These are phyloP conservation scores for Pecten maximus DNA, from an alignment of 2,888 invertebrate species.

Conservation along the genomic window DNA sequence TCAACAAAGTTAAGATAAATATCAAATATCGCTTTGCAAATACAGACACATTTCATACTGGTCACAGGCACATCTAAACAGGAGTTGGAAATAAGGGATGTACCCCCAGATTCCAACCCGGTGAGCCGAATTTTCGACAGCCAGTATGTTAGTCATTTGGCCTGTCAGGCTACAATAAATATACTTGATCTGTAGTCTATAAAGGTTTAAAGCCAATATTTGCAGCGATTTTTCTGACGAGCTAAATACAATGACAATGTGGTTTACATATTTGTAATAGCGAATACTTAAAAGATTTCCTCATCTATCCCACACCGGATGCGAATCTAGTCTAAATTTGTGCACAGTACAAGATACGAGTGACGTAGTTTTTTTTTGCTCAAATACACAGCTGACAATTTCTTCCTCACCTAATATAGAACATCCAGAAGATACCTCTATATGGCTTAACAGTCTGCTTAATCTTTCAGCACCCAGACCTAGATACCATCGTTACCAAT, in stretches of 20 bases:
- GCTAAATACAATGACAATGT: background rate
- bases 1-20: too few relatives aligned
- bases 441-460: background rate
- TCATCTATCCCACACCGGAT: slow-evolving; percentile 2
- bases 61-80: too few relatives aligned
- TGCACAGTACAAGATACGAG: background rate
- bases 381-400: background rate
- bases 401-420: slow-evolving; percentile 23
- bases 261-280: background rate
- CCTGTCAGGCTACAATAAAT: too few relatives aligned
- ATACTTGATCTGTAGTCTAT: too few relatives aligned
- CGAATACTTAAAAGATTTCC: background rate
- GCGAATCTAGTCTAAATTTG: background rate
- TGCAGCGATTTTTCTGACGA: too few relatives aligned
- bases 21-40: too few relatives aligned
- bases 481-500: slow-evolving; percentile 32
- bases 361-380: background rate
- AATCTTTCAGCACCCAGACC: background rate
- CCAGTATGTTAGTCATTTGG: too few relatives aligned
- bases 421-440: slow-evolving; percentile 24
- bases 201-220: too few relatives aligned
- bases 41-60: too few relatives aligned
- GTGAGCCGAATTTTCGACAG: too few relatives aligned
- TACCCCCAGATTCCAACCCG: too few relatives aligned
- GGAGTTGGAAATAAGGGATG: too few relatives aligned